Base-by-base conservation (phyloP, 2,113 vertebrate genomes). In the Oxygymnocypris stewartii region DNA sequence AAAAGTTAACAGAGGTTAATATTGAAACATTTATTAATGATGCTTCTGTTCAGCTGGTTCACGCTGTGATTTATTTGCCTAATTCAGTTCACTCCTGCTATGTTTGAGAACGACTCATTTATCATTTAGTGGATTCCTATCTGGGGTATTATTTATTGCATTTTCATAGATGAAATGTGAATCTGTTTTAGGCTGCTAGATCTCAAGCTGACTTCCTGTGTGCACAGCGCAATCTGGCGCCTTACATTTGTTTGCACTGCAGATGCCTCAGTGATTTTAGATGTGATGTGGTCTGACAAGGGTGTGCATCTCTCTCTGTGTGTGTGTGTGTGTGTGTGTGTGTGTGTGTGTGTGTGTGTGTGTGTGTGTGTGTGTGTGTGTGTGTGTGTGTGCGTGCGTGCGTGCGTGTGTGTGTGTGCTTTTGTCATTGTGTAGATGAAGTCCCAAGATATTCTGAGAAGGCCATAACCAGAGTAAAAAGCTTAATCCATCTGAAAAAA, bases 241-340 rank as follows among this genome's bases (percentile, higher is more conserved):
- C 82, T 79, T 90, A 85, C 85, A 37, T 69, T 75, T 93, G 92
- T 94, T 94, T 95, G 92, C 89, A 89, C 87, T 93, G 85, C 86
- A 91, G 88, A 91, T 76, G 88, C 91, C 86, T 92, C 89, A 89
- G 74, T 92, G 92, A 90, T 69, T 92, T 89, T 92, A 80, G 88
- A 80, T 90, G 88, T 93, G 91, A 94, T 93, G 89, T 88, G 87
- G 87, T 87, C 86, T 94, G 93, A 94, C 91, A 71, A 37, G 67
- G 31, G 67, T 69, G 65, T 69, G 65, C 25, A 13, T 65, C 25
- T 65, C n/a, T 31, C 4, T 25, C 1, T 31, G 1, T 51, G 88
- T 90, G 42, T 42, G 35, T 86, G 59, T 79, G 42, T 54, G 11
- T 44, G 89, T 90, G 63, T 42, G 49, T 85, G 57, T 78, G 40